Percentiles rank a stretch among this genome's conserved stretches.
phyloP scores from a whole-genome alignment of 2,888 invertebrate species.

The Barypeithes pellucidus region DNA sequence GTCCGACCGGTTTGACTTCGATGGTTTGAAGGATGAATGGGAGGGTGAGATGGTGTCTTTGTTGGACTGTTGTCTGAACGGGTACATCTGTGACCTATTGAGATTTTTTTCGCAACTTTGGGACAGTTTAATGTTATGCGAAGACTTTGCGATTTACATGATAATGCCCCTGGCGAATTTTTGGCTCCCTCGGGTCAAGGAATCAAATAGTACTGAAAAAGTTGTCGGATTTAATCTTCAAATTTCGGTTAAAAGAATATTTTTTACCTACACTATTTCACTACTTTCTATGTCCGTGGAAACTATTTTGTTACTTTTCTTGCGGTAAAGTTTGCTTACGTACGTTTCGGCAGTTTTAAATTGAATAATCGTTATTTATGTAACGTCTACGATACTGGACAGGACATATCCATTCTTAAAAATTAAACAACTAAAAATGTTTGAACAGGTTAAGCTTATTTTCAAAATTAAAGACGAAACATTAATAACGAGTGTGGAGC shows the following conservation, averaged over 20 bases:
- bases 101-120: conserved; percentile 24
- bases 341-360: too few species aligned
- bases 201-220: conserved; percentile 1
- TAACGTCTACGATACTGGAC: too few species aligned
- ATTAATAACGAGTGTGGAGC: too few species aligned
- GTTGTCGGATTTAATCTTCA: neutral
- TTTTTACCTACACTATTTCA: too few species aligned
- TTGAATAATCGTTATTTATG: too few species aligned
- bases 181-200: conserved; percentile 1
- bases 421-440: too few species aligned
- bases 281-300: too few species aligned
- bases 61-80: conserved; percentile 24
- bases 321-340: too few species aligned
- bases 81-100: conserved; percentile 37
- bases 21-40: conserved; percentile 31
- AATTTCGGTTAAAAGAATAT: neutral
- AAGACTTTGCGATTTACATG: conserved; percentile 35
- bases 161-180: conserved; percentile 26
- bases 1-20: conserved; percentile 52
- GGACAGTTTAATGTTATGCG: conserved; percentile 33
- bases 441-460: too few species aligned
- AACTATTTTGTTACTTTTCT: too few species aligned
- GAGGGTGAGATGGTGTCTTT: conserved; percentile 30
- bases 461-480: too few species aligned
- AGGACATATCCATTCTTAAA: too few species aligned